Percentiles rank a stretch among this genome's conserved stretches.
These are phyloP conservation scores for Ophioderma brevispina DNA, from an alignment of 35 echinoderm and acorn worm species.

Conservation along the genomic window DNA sequence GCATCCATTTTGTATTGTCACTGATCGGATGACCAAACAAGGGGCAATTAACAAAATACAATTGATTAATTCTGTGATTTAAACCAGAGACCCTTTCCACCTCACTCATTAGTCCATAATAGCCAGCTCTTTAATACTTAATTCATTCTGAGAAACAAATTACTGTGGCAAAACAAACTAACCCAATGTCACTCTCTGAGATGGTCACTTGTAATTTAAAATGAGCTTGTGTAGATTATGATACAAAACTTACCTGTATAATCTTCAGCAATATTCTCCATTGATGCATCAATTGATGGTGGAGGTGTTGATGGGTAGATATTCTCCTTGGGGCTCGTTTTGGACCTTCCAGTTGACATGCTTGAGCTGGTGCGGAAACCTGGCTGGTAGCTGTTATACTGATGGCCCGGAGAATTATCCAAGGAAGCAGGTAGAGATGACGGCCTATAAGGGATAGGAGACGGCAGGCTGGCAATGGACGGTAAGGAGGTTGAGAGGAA, in stretches of 20 bases:
- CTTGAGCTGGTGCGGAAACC: slow-evolving; percentile 4
- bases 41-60: too few species aligned
- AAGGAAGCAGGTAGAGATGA: slow-evolving; percentile 70
- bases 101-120: too few species aligned
- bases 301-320: slow-evolving; percentile 85
- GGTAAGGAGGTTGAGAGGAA: slow-evolving; percentile 93
- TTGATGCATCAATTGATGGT: slow-evolving; percentile 67
- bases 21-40: too few species aligned
- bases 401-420: slow-evolving; percentile 29
- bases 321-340: neutral
- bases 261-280: slow-evolving; percentile 58
- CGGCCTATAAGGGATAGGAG: slow-evolving; percentile 56
- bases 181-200: too few species aligned
- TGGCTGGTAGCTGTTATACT: slow-evolving; percentile 43
- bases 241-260: neutral
- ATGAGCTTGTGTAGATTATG: too few species aligned
- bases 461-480: slow-evolving; percentile 52
- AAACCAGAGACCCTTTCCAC: too few species aligned
- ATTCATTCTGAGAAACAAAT: too few species aligned
- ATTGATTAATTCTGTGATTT: too few species aligned
- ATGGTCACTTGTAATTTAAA: too few species aligned
- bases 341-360: slow-evolving; percentile 7
- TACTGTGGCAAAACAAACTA: too few species aligned
- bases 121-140: too few species aligned
- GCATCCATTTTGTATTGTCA: too few species aligned